Evolutionary conservation across 2,888 invertebrate genomes (phyloP), one percentile per base, ranked within the genome.

Genomic region (Cantharis nigra): DNA sequence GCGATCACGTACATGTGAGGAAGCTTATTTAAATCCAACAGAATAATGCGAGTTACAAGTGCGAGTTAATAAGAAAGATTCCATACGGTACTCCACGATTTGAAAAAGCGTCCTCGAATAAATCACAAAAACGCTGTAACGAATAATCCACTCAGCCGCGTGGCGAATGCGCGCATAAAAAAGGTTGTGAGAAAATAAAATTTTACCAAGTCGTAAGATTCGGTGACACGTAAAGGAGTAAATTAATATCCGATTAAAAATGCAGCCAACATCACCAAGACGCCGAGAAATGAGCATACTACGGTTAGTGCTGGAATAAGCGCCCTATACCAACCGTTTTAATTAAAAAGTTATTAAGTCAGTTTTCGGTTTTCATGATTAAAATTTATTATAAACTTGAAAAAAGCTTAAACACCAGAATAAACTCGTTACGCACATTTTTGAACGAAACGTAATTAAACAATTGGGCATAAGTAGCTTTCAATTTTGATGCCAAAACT

Each of bases 311-410:
- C 26, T 26, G 74, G 71, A 79, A 80, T 79, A 79, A 78, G 75
- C 49, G 49, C 69, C 78, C 75, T 80, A n/a, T n/a, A 69, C 81
- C 75, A 81, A 76, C 80, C 77, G 80, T 82, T 83, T 83, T 82
- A 83, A 83, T 83, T 83, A 83, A 83, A 82, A 82, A 81, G 81
- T 83, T 82, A 83, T 83, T 83, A 83, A 83, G 82, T 81, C 82
- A 80, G 81, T 82, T 83, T 82, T 83, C 82, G 82, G 80, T 81
- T 81, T 79, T 78, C 80, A 78, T 81, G 81, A 82, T 80, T 81
- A 81, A 82, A 83, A 83, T 82, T 83, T 82, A 82, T 83, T 82
- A 49, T 49, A 81, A 81, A 76, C 75, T 80, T 71, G 77, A 79
- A 79, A 80, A 81, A 71, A 78, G 79, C 78, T 81, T 80, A 80